These are phyloP conservation scores for Diabrotica virgifera DNA, from an alignment of 1,140 invertebrate genomes.

Conservation along the genomic window DNA sequence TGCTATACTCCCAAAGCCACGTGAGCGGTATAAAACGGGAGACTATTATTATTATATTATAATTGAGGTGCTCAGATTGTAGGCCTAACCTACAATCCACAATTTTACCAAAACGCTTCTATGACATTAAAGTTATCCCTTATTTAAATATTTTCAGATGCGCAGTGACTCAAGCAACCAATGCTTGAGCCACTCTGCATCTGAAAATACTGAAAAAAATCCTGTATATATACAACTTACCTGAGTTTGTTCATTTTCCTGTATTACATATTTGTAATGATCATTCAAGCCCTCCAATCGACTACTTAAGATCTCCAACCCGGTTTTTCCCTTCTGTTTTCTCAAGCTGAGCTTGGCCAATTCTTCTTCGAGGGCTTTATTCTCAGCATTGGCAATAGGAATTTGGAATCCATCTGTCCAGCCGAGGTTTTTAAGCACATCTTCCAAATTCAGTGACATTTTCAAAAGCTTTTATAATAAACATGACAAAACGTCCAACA, in stretches of 20 bases:
- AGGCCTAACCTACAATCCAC: no score
- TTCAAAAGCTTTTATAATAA: not conserved
- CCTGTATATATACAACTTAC: constrained; percentile 37
- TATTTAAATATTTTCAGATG: no score
- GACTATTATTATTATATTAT: no score
- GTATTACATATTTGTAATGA: constrained; percentile 53
- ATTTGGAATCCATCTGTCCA: constrained; percentile 69
- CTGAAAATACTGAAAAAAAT: not conserved
- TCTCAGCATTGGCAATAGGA: constrained; percentile 69
- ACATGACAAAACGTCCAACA: not conserved
- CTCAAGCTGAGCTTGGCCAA: constrained; percentile 46
- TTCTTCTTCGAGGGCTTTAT: constrained; percentile 61
- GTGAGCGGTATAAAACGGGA: no score
- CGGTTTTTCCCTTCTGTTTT: constrained; percentile 33
- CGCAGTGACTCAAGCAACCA: no score
- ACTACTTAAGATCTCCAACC: constrained; percentile 31
- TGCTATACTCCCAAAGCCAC: no score
- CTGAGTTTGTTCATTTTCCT: constrained; percentile 57
- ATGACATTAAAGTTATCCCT: no score
- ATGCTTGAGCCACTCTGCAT: no score
- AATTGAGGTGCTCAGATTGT: no score
- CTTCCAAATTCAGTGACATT: constrained; percentile 48
- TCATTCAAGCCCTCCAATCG: constrained; percentile 52
- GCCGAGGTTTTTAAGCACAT: constrained; percentile 64
- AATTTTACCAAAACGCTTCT: no score